Conservation (phyloP, 1,140 invertebrate species). For the Mya arenaria region DNA sequence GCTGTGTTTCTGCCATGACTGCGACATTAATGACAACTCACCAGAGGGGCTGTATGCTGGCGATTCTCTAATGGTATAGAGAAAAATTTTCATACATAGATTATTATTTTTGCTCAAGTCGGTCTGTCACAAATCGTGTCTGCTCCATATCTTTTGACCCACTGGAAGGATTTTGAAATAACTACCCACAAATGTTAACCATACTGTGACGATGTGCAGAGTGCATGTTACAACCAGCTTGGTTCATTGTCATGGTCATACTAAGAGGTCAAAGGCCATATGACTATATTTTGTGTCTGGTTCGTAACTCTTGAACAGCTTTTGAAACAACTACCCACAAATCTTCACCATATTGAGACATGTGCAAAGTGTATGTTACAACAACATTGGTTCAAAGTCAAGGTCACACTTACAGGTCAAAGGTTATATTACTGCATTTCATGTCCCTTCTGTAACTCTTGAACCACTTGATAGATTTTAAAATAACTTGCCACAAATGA, state of each 20-base stretch:
- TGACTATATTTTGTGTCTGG: too few relatives aligned
- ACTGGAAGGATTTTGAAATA: not conserved
- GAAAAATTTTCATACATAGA: not conserved
- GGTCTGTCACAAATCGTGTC: not conserved
- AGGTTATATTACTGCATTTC: too few relatives aligned
- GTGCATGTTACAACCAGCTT: not conserved
- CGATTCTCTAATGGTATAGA: conserved; percentile 86
- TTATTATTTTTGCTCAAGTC: not conserved
- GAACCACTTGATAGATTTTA: too few relatives aligned
- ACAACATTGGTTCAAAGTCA: too few relatives aligned
- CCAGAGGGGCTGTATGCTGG: conserved; percentile 88
- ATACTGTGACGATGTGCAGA: too few relatives aligned
- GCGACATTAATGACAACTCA: conserved; percentile 88
- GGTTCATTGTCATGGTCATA: not conserved
- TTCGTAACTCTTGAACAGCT: too few relatives aligned
- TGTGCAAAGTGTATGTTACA: too few relatives aligned
- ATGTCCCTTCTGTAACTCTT: too few relatives aligned
- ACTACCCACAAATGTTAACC: not conserved
- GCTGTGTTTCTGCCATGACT: conserved; percentile 88
- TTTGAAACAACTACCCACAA: too few relatives aligned
- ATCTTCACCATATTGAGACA: not conserved
- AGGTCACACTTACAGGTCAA: too few relatives aligned
- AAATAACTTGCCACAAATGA: too few relatives aligned
- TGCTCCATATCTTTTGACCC: not conserved
- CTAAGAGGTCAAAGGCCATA: too few relatives aligned